A percentile compares a stretch with the other conserved stretches of the same genome.
These are phyloP conservation scores for Cirrhinus molitorella DNA, from an alignment of 2,797 vertebrate genomes.

Conservation along the genomic window DNA sequence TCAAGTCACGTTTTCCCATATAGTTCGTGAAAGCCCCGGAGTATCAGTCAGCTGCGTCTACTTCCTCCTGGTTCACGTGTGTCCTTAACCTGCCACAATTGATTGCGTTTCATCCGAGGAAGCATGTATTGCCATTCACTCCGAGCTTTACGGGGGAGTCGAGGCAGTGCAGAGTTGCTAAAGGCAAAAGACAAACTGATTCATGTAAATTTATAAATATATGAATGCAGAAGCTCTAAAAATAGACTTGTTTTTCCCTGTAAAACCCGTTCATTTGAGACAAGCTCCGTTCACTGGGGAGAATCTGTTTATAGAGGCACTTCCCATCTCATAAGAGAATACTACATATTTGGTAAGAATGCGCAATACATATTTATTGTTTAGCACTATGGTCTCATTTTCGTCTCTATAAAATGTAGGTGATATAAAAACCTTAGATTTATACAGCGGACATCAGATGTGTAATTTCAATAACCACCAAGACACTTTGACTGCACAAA, in stretches of 20 bases:
- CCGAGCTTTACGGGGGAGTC: conserved; percentile 39
- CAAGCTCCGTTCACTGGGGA: conserved; percentile 47
- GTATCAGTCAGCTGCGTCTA: conserved; percentile 39
- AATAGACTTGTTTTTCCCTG: conserved; percentile 58
- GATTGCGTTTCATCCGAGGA: conserved; percentile 59
- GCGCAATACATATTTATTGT: conserved; percentile 29
- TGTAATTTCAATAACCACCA: not conserved
- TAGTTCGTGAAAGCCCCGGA: conserved; percentile 59
- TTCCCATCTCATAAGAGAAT: conserved; percentile 21
- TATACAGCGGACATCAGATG: not conserved
- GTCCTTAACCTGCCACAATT: conserved; percentile 66
- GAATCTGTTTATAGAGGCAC: conserved; percentile 45
- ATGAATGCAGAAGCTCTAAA: conserved; percentile 59
- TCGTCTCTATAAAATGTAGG: not conserved
- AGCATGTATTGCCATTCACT: conserved; percentile 57
- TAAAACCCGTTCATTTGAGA: conserved; percentile 60
- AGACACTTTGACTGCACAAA: not conserved
- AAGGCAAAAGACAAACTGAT: conserved; percentile 62
- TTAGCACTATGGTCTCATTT: conserved; percentile 3
- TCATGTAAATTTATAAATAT: conserved; percentile 61
- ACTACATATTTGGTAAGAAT: conserved; percentile 16
- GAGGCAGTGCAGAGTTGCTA: conserved; percentile 49
- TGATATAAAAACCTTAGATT: not conserved
- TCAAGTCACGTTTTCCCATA: conserved; percentile 62
- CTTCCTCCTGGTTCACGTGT: conserved; percentile 58